These are phyloP conservation scores for Drosophila infuscata DNA, from an alignment of 2,888 invertebrate species.

Conservation along the genomic window DNA sequence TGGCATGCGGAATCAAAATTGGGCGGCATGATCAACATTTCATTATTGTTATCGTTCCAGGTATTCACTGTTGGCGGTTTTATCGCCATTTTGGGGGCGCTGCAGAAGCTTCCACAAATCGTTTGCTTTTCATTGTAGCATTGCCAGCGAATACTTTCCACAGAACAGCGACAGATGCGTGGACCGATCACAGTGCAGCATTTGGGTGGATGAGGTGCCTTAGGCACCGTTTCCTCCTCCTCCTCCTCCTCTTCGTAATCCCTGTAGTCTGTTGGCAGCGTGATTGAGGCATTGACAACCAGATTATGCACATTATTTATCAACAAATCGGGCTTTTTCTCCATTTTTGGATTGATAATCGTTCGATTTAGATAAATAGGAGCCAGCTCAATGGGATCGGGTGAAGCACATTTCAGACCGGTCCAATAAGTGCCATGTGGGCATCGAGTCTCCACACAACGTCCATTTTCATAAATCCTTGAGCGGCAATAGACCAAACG, in stretches of 20 bases:
- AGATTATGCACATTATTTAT: conserved; percentile 69
- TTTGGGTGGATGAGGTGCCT: conserved; percentile 7
- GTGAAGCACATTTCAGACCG: conserved; percentile 58
- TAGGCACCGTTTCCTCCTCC: background rate
- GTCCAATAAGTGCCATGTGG: conserved; percentile 74
- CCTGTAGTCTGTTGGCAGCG: conserved; percentile 22
- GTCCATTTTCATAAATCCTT: conserved; percentile 51
- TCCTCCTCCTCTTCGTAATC: conserved; percentile 31
- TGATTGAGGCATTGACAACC: conserved; percentile 58
- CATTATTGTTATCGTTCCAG: conserved; percentile 36
- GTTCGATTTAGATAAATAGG: conserved; percentile 51
- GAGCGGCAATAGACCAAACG: conserved; percentile 70
- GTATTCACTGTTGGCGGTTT: conserved; percentile 41
- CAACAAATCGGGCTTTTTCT: conserved; percentile 39
- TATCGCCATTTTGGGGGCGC: conserved; percentile 67
- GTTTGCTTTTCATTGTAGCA: conserved; percentile 70
- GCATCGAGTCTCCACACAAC: conserved; percentile 65
- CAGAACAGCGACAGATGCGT: conserved; percentile 60
- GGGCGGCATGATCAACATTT: conserved; percentile 64
- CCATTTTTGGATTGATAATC: conserved; percentile 43
- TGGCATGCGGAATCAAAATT: conserved; percentile 46
- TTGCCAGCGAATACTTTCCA: conserved; percentile 53
- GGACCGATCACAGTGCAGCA: conserved; percentile 79
- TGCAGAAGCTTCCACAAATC: conserved; percentile 76
- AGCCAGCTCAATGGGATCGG: conserved; percentile 44